Evolutionary conservation across 37 sponge, comb jelly and placozoan genomes (phyloP).

Genomic region (Cladorhizidae sp.): DNA sequence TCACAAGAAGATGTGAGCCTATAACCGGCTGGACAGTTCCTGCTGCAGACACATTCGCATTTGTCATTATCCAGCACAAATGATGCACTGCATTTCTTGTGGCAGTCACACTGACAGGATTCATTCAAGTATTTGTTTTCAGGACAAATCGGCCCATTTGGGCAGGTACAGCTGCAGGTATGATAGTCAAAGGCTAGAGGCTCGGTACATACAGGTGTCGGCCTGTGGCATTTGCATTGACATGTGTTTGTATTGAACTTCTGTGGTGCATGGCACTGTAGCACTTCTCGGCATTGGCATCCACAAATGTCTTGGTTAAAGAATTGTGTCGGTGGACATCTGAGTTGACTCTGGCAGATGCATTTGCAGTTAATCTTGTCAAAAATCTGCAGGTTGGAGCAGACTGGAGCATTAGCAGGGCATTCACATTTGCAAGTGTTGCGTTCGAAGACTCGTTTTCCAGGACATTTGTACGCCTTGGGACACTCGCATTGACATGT

Average conservation of each 20-base stretch:
- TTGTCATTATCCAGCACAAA: background rate
- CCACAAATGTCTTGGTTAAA: constrained; percentile 26
- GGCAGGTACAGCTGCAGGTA: constrained; percentile 35
- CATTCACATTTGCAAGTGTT: constrained; percentile 43
- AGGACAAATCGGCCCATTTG: too few species aligned
- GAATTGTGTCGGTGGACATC: background rate
- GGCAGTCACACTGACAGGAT: background rate
- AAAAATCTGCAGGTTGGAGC: background rate
- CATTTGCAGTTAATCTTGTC: constrained; percentile 27
- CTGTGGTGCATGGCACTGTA: background rate
- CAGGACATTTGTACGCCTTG: background rate
- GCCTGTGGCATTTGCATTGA: constrained; percentile 22
- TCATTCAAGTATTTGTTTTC: too few species aligned
- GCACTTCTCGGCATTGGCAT: constrained; percentile 20
- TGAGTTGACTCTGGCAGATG: background rate
- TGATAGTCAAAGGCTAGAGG: constrained; percentile 6
- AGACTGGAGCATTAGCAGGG: background rate
- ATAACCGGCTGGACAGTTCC: background rate
- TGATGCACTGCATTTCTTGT: too few species aligned
- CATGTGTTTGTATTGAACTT: constrained; percentile 29
- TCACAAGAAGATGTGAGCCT: background rate
- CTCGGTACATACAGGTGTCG: background rate
- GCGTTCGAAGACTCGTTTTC: background rate
- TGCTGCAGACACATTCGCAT: constrained; percentile 5
- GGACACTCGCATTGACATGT: constrained; percentile 29